Conservation (phyloP, 2,888 invertebrate species). For the Mythimna albipuncta region DNA sequence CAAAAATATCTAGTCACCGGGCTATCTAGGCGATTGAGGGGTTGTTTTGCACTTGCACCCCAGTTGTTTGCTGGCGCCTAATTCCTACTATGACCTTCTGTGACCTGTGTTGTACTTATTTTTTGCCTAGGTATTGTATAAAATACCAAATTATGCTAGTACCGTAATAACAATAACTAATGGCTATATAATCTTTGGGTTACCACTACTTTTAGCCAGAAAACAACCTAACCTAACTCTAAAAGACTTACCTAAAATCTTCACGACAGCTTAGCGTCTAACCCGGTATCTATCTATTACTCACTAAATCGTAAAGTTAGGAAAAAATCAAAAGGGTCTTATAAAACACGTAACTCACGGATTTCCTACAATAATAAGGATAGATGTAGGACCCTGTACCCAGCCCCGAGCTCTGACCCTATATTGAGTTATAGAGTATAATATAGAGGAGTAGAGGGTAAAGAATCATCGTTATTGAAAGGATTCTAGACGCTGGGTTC, state of each 20-base stretch:
- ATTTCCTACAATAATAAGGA: slow-evolving; percentile 47
- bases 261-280: not conserved
- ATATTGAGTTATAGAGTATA: slow-evolving; percentile 58
- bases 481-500: not conserved
- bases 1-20: too few species aligned
- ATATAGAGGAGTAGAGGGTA: slow-evolving; percentile 36
- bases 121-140: too few species aligned
- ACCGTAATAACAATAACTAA: too few species aligned
- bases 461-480: slow-evolving; percentile 39
- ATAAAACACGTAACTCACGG: slow-evolving; percentile 32
- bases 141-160: too few species aligned
- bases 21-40: too few species aligned
- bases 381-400: slow-evolving; percentile 40
- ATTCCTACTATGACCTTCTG: too few species aligned
- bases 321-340: slow-evolving; percentile 25
- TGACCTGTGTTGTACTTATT: too few species aligned
- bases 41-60: too few species aligned
- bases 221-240: not conserved
- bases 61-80: too few species aligned
- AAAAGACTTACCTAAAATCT: not conserved
- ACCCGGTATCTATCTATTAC: not conserved
- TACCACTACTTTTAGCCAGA: too few species aligned
- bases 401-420: slow-evolving; percentile 34
- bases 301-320: slow-evolving; percentile 10
- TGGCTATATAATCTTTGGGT: too few species aligned